These are phyloP conservation scores for Sigmodon hispidus DNA, from an alignment of 2,113 vertebrate genomes.

Conservation along the genomic window DNA sequence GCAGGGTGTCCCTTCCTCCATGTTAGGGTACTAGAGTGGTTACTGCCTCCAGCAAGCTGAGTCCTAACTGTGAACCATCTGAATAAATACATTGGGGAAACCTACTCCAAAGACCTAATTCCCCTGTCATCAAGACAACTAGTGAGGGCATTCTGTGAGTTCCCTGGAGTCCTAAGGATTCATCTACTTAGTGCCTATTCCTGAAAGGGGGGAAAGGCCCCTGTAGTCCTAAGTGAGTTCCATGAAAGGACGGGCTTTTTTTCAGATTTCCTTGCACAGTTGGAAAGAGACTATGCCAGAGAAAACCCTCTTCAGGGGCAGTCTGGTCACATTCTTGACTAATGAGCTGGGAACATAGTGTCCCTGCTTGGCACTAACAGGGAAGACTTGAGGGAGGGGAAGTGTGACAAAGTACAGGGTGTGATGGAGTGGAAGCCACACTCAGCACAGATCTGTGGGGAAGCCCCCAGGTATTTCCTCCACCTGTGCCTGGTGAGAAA, in stretches of 20 bases:
- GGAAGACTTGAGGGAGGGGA: constrained; percentile 51
- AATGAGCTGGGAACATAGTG: constrained; percentile 74
- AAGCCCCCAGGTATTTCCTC: constrained; percentile 64
- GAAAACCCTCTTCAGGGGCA: constrained; percentile 44
- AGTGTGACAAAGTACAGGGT: constrained; percentile 66
- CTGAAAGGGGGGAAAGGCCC: neutral
- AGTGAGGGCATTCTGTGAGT: neutral
- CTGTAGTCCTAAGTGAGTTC: neutral
- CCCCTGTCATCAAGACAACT: neutral
- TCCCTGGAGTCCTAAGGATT: neutral
- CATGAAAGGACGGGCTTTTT: neutral
- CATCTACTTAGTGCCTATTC: neutral
- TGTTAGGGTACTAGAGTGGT: neutral
- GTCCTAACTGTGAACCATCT: neutral
- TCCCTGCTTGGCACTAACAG: constrained; percentile 62
- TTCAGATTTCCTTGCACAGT: constrained; percentile 34
- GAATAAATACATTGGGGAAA: neutral
- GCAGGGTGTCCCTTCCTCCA: neutral
- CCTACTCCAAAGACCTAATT: neutral
- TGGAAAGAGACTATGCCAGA: neutral
- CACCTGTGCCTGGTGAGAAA: constrained; percentile 32
- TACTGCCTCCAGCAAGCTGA: neutral
- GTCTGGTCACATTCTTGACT: constrained; percentile 72
- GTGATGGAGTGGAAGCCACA: constrained; percentile 16
- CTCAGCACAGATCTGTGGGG: constrained; percentile 41